Conservation (phyloP, 30 jellyfish, hydroid and myxozoan genomes). For the Nemopilema nomurai region DNA sequence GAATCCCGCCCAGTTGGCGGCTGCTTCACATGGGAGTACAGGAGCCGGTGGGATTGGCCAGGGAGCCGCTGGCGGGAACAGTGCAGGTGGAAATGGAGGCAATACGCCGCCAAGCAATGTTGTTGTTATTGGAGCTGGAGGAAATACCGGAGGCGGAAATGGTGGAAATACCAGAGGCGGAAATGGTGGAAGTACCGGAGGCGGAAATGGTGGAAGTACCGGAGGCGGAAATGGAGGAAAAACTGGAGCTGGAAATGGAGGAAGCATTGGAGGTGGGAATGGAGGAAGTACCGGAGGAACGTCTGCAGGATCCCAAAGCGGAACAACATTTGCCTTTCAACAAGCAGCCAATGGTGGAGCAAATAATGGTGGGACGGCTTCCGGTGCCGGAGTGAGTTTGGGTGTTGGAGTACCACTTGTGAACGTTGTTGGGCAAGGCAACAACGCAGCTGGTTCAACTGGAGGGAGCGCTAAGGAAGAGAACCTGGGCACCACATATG, state of each 20-base stretch:
- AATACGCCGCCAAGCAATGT: too few relatives aligned
- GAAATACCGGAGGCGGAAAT: slow-evolving; percentile 17
- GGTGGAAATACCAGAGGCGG: slow-evolving; percentile 28
- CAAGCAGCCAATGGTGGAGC: slow-evolving; percentile 22
- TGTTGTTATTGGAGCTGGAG: slow-evolving; percentile 4
- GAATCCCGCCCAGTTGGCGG: slow-evolving; percentile 25
- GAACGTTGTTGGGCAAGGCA: slow-evolving; percentile 32
- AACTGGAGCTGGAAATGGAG: not conserved
- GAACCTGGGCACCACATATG: slow-evolving; percentile 49
- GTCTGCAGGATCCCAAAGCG: not conserved
- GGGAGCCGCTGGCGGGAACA: slow-evolving; percentile 37
- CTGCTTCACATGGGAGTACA: slow-evolving; percentile 3
- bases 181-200: slow-evolving; percentile 14
- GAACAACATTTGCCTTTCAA: slow-evolving; percentile 35
- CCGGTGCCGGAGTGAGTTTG: slow-evolving; percentile 2
- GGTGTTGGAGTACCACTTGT: slow-evolving; percentile 24
- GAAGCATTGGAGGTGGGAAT: not conserved
- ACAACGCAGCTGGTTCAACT: slow-evolving; percentile 12
- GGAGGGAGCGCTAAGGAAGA: slow-evolving; percentile 13
- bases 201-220: slow-evolving; percentile 31
- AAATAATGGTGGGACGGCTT: slow-evolving; percentile 18
- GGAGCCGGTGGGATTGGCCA: slow-evolving; percentile 30
- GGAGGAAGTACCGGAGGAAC: slow-evolving; percentile 13
- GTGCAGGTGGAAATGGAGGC: slow-evolving; percentile 39
- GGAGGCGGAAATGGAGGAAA: slow-evolving; percentile 38